Percentiles rank a stretch among this genome's conserved stretches.
These are phyloP conservation scores for Halocynthia roretzi DNA, from an alignment of 23 tunicate species.

Conservation along the genomic window DNA sequence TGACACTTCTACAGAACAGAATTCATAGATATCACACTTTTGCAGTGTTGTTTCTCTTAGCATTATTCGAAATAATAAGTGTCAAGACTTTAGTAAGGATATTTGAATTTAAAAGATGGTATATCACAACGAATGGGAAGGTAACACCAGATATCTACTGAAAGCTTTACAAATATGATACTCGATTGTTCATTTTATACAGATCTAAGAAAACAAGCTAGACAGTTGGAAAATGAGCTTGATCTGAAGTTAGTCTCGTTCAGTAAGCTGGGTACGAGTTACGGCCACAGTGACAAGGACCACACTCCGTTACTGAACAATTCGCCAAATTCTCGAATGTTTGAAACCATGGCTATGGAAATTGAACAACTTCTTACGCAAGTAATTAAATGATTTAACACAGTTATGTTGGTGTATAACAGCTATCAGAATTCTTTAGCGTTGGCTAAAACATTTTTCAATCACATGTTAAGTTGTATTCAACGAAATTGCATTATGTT, in stretches of 20 bases:
- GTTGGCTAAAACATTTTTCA: too few relatives aligned
- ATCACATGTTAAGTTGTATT: too few relatives aligned
- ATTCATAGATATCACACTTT: too few relatives aligned
- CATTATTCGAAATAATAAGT: too few relatives aligned
- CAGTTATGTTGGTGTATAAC: not conserved
- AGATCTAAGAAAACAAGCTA: conserved; percentile 84
- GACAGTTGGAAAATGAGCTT: conserved; percentile 81
- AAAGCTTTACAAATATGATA: not conserved
- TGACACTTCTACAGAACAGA: too few relatives aligned
- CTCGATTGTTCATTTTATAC: not conserved
- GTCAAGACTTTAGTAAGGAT: too few relatives aligned
- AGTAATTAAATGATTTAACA: conserved; percentile 14
- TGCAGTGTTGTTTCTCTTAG: too few relatives aligned
- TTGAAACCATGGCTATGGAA: conserved; percentile 98
- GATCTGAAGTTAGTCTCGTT: conserved; percentile 87
- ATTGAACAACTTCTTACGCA: conserved; percentile 89
- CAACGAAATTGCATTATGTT: too few relatives aligned
- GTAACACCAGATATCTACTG: too few relatives aligned
- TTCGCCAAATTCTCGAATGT: conserved; percentile 73
- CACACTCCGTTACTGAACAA: conserved; percentile 60
- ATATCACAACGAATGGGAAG: too few relatives aligned
- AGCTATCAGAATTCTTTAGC: too few relatives aligned
- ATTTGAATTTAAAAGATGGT: too few relatives aligned
- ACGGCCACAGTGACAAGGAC: conserved; percentile 28
- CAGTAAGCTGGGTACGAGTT: conserved; percentile 83